Percentiles rank a stretch among this genome's conserved stretches.
phyloP scores from a whole-genome alignment of 2,888 invertebrate species.

The Andrena praecox region DNA sequence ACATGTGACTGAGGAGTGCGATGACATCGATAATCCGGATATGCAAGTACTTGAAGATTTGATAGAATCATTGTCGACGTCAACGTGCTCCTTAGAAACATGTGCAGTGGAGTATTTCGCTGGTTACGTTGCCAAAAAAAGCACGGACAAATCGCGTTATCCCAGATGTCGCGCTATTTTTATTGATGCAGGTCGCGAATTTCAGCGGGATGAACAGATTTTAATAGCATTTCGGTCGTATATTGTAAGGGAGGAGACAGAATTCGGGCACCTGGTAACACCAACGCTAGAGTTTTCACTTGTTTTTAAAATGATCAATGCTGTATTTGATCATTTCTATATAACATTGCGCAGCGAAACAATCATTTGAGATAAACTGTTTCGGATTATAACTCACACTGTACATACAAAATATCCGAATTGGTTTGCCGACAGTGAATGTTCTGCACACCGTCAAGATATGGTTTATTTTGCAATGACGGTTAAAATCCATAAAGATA shows the following conservation, averaged over 20 bases:
- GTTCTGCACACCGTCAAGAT: too few species aligned
- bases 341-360: too few species aligned
- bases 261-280: not conserved
- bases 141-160: not conserved
- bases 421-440: too few species aligned
- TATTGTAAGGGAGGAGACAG: not conserved
- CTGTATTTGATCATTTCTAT: too few species aligned
- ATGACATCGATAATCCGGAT: not conserved
- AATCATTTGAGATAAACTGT: too few species aligned
- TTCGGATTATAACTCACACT: too few species aligned
- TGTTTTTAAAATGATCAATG: too few species aligned
- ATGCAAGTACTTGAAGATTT: not conserved
- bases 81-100: slow-evolving; percentile 7
- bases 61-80: not conserved
- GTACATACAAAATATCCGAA: not conserved
- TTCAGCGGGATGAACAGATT: not conserved
- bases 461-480: slow-evolving; percentile 1
- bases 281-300: not conserved
- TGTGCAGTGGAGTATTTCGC: slow-evolving; percentile 6
- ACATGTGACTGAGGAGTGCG: not conserved
- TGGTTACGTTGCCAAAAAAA: not conserved
- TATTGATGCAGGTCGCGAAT: not conserved
- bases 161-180: not conserved
- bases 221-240: not conserved
- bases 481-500: slow-evolving; percentile 4